phyloP scores from a whole-genome alignment of 2,113 vertebrate species.

The Albula goreensis region DNA sequence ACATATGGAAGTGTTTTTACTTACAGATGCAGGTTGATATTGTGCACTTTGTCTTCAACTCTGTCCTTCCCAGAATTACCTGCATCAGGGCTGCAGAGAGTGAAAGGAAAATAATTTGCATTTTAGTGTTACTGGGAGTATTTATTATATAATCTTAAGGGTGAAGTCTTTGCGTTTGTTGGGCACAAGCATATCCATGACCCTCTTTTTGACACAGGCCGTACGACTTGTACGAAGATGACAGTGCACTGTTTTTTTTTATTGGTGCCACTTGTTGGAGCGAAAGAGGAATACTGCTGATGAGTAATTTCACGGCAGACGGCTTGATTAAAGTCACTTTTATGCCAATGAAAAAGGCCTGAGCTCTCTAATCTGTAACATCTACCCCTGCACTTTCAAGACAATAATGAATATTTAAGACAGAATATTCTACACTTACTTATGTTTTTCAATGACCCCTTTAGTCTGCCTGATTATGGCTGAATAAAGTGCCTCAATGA shows the following conservation, averaged over 20 bases:
- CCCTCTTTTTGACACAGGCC: neutral
- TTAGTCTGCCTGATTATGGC: neutral
- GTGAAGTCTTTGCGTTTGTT: neutral
- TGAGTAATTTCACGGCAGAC: neutral
- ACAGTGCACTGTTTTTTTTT: neutral
- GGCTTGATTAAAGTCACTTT: conserved; percentile 13
- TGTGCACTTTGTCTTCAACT: neutral
- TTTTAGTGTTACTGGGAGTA: neutral
- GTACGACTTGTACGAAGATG: neutral
- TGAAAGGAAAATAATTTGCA: neutral
- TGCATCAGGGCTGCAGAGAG: neutral
- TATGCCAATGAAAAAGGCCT: neutral
- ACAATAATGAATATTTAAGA: conserved; percentile 15
- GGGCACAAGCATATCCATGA: neutral
- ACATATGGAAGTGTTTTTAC: neutral
- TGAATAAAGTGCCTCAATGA: neutral
- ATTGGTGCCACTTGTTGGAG: neutral
- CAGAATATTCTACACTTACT: conserved; percentile 7
- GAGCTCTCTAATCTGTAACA: neutral
- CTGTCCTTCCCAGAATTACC: neutral
- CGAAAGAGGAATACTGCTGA: neutral
- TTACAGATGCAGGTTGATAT: neutral
- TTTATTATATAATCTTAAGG: neutral
- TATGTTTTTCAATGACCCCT: conserved; percentile 14
- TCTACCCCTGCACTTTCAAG: neutral